Conservation (phyloP, 2,797 vertebrate species). For the Gallinago nigripennis region DNA sequence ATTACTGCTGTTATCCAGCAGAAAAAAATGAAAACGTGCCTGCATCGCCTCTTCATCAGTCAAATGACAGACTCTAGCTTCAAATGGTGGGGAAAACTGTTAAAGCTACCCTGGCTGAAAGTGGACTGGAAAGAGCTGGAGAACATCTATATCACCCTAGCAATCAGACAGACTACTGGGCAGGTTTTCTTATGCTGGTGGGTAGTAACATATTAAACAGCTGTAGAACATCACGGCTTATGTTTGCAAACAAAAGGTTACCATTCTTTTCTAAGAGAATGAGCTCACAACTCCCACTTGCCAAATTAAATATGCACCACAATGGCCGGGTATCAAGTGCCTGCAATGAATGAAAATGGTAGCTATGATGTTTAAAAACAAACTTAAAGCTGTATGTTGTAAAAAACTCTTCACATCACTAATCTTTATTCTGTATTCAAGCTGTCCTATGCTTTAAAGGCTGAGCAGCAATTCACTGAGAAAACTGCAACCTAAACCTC, state of each 20-base stretch:
- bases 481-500: background rate
- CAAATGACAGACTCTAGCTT: background rate
- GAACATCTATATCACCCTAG: background rate
- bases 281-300: background rate
- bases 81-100: background rate
- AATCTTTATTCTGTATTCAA: background rate
- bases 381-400: background rate
- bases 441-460: background rate
- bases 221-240: background rate
- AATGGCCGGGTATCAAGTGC: background rate
- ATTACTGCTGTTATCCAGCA: background rate
- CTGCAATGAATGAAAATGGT: background rate
- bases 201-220: background rate
- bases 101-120: background rate
- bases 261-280: background rate
- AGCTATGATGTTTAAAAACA: background rate
- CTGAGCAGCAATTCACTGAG: background rate
- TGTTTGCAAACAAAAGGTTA: background rate
- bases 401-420: background rate
- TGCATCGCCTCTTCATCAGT: background rate
- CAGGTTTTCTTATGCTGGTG: background rate
- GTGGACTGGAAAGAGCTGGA: too few species aligned
- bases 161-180: rapidly evolving
- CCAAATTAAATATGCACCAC: background rate
- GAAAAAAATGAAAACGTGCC: background rate